These are phyloP conservation scores for Polydrusus pterygomalis DNA, from an alignment of 2,888 invertebrate genomes.

Conservation along the genomic window DNA sequence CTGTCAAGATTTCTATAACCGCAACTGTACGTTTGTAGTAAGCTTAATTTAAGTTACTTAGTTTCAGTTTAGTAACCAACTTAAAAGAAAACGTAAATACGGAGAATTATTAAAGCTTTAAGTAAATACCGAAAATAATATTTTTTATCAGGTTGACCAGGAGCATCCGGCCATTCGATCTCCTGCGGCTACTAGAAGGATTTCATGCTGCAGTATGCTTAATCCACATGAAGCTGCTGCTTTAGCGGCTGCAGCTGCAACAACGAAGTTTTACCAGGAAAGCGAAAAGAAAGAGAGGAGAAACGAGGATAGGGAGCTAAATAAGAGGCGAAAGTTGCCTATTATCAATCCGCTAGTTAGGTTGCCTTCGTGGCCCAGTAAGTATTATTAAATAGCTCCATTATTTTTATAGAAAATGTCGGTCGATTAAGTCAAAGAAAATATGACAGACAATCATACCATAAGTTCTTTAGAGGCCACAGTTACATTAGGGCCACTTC, in stretches of 20 bases:
- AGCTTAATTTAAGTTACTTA: too few species aligned
- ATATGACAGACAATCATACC: too few species aligned
- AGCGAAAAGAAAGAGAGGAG: slow-evolving; percentile 67
- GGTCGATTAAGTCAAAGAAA: too few species aligned
- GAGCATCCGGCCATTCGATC: slow-evolving; percentile 69
- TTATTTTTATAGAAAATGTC: too few species aligned
- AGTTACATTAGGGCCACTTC: too few species aligned
- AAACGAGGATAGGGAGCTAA: slow-evolving; percentile 69
- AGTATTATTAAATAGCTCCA: too few species aligned
- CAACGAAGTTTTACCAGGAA: slow-evolving; percentile 73
- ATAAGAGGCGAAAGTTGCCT: slow-evolving; percentile 79
- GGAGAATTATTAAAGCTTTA: neutral
- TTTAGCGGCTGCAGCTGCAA: slow-evolving; percentile 77
- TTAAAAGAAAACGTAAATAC: neutral
- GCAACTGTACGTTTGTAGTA: too few species aligned
- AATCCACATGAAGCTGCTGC: slow-evolving; percentile 81
- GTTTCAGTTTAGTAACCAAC: too few species aligned
- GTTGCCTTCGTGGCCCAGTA: slow-evolving; percentile 91
- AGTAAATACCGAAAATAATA: slow-evolving; percentile 26
- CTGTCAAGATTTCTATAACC: too few species aligned
- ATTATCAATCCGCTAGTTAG: slow-evolving; percentile 93
- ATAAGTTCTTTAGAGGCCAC: too few species aligned
- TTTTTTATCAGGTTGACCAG: slow-evolving; percentile 50
- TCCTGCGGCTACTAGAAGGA: slow-evolving; percentile 90
- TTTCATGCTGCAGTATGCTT: slow-evolving; percentile 92